Conservation (phyloP, 1,140 invertebrate species). For the Lepidurus apus region DNA sequence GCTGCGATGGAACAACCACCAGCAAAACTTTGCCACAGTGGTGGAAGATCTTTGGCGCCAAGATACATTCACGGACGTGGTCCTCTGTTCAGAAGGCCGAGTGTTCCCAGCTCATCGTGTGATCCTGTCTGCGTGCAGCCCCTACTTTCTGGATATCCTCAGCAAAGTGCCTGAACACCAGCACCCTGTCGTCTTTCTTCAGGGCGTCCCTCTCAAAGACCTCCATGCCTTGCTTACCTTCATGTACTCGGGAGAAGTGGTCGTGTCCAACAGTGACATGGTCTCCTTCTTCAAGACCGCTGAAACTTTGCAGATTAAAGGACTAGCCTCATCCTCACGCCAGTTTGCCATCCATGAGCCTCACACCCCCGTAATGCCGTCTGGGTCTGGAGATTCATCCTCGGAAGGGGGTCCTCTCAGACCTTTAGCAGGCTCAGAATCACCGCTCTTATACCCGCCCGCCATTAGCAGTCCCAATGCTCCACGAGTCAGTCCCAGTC, state of each 20-base stretch:
- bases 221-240: slow-evolving; percentile 42
- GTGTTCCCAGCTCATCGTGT: slow-evolving; percentile 47
- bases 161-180: slow-evolving; percentile 36
- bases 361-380: background rate
- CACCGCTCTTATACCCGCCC: background rate
- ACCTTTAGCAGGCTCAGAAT: background rate
- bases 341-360: slow-evolving; percentile 8
- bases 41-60: slow-evolving; percentile 39
- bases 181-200: slow-evolving; percentile 34
- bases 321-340: slow-evolving; percentile 33
- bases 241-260: slow-evolving; percentile 48
- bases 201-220: slow-evolving; percentile 33
- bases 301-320: slow-evolving; percentile 45
- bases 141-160: slow-evolving; percentile 46
- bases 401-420: background rate
- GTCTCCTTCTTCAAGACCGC: slow-evolving; percentile 44
- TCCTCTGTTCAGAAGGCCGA: slow-evolving; percentile 37
- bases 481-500: background rate
- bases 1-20: slow-evolving; percentile 41
- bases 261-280: slow-evolving; percentile 44
- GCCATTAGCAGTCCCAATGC: background rate
- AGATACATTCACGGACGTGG: slow-evolving; percentile 39
- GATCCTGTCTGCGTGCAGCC: slow-evolving; percentile 48
- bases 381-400: background rate
- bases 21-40: slow-evolving; percentile 39